These are phyloP conservation scores for Cyanoderma ruficeps DNA, from an alignment of 2,113 vertebrate species.

Conservation along the genomic window DNA sequence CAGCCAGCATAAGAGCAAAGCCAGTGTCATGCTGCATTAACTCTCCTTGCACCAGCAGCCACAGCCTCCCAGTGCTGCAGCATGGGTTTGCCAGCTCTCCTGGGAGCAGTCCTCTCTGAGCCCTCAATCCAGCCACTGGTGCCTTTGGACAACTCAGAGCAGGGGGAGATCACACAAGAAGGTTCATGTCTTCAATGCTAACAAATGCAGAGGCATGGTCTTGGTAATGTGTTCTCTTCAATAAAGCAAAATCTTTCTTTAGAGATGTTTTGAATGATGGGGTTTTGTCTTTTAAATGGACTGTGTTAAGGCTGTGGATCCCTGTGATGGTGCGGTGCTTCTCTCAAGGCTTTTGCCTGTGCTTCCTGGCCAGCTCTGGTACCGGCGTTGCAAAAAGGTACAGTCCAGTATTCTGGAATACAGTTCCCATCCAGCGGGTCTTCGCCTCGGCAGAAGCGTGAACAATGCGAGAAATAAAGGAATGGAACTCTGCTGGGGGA, in stretches of 20 bases:
- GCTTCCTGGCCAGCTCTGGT: too few species aligned
- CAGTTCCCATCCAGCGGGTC: too few species aligned
- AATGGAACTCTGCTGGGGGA: too few species aligned
- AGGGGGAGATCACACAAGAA: background rate
- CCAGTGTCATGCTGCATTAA: background rate
- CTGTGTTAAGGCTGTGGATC: too few species aligned
- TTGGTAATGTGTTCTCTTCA: fast-evolving
- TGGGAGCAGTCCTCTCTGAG: background rate
- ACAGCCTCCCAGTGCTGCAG: background rate
- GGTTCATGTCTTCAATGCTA: background rate
- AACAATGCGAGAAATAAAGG: too few species aligned
- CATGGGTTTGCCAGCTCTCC: background rate
- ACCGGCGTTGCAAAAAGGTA: too few species aligned
- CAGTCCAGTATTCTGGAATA: too few species aligned
- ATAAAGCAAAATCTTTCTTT: background rate
- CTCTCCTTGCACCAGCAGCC: background rate
- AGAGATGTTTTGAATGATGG: background rate
- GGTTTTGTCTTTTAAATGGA: background rate
- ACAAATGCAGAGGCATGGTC: background rate
- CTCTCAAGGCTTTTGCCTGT: too few species aligned
- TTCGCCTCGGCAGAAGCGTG: too few species aligned
- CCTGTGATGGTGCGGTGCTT: too few species aligned
- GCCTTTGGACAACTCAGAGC: background rate
- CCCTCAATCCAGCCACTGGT: background rate
- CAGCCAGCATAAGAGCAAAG: background rate